Evolutionary conservation across 2,888 invertebrate species (phyloP).

Genomic region (Empis stercorea): DNA sequence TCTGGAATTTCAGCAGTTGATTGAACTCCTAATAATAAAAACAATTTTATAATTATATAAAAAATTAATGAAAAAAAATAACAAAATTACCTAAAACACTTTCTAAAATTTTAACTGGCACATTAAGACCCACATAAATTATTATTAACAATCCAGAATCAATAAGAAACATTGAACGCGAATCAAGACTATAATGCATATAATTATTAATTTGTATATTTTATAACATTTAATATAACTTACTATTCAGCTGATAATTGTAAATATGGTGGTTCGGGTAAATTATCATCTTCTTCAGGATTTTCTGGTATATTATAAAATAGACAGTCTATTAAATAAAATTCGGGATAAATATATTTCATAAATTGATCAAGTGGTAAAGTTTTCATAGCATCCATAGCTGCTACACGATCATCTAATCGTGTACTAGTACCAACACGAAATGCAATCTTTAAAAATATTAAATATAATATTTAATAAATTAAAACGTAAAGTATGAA

Average conservation of each 20-base stretch:
- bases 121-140: constrained; percentile 71
- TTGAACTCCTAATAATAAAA: constrained; percentile 44
- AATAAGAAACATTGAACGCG: constrained; percentile 82
- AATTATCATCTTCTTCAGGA: constrained; percentile 31
- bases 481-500: not conserved
- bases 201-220: not conserved
- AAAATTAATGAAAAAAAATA: not conserved
- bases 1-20: constrained; percentile 63
- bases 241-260: constrained; percentile 73
- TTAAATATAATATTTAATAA: constrained; percentile 2
- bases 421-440: constrained; percentile 76
- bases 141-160: constrained; percentile 75
- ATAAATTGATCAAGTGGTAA: constrained; percentile 69
- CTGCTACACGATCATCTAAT: constrained; percentile 83
- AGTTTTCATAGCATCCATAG: constrained; percentile 88
- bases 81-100: constrained; percentile 46
- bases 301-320: constrained; percentile 37
- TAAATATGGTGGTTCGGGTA: constrained; percentile 59
- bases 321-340: constrained; percentile 75
- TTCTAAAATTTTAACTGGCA: constrained; percentile 59
- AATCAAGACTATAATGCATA: constrained; percentile 45
- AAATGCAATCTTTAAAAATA: constrained; percentile 60
- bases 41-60: not conserved
- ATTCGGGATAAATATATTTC: constrained; percentile 78
- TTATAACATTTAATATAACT: constrained; percentile 13